A percentile compares a stretch with the other conserved stretches of the same genome.
Evolutionary conservation across 2,888 invertebrate genomes (phyloP).

Genomic region (Drosophila paranaensis): DNA sequence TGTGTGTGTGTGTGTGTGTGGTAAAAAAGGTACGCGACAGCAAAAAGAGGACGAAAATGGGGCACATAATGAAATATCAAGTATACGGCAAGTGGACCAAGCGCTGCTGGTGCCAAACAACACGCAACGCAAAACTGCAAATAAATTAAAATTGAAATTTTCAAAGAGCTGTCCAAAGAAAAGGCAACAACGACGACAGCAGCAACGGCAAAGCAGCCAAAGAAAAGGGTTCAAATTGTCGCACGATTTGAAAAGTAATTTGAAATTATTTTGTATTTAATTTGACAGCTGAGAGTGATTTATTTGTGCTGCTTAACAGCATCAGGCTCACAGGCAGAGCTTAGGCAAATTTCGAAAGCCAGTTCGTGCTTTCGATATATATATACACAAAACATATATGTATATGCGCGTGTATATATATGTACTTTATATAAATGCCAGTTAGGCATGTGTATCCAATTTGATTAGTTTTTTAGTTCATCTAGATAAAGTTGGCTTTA

Average conservation of each 20-base stretch:
- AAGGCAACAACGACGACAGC: neutral
- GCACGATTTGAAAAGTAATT: constrained; percentile 51
- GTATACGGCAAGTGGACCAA: constrained; percentile 60
- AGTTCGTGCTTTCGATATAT: neutral
- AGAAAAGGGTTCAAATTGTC: constrained; percentile 42
- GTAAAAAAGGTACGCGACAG: constrained; percentile 30
- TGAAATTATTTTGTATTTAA: constrained; percentile 43
- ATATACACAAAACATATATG: neutral
- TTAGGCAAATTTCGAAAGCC: constrained; percentile 10
- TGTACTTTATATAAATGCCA: neutral
- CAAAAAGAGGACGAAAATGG: constrained; percentile 25
- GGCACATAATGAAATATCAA: constrained; percentile 57
- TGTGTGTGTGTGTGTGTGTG: constrained; percentile 10
- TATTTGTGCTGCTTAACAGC: constrained; percentile 18
- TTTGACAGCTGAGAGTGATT: constrained; percentile 50
- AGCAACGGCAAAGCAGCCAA: neutral
- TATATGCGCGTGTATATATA: neutral
- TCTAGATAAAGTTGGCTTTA: neutral
- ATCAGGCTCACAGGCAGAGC: neutral
- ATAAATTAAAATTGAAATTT: constrained; percentile 58
- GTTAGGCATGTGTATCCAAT: neutral
- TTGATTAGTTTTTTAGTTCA: constrained; percentile 2
- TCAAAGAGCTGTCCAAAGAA: constrained; percentile 20
- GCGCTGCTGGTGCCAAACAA: constrained; percentile 27
- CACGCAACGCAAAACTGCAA: constrained; percentile 20